Evolutionary conservation across 2,888 invertebrate species (phyloP).

Genomic region (Cantharis rufa): DNA sequence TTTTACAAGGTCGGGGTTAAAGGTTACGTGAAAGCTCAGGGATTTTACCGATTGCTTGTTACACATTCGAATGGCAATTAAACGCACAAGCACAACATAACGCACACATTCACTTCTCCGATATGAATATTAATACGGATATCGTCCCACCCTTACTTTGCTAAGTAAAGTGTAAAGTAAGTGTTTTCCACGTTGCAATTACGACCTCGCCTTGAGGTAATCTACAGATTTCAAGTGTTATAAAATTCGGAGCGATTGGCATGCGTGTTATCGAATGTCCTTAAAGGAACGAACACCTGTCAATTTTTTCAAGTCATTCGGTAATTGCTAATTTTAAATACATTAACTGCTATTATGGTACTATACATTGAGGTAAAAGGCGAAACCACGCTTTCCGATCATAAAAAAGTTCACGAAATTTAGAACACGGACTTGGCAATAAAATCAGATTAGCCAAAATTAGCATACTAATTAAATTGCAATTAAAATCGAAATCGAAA

Average conservation of each 20-base stretch:
- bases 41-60: background rate
- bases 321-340: background rate
- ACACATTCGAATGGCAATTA: background rate
- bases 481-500: background rate
- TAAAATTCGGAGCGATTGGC: conserved; percentile 15
- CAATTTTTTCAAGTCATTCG: background rate
- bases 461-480: background rate
- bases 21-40: conserved; percentile 19
- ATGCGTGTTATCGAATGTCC: conserved; percentile 5
- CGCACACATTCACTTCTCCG: conserved; percentile 18
- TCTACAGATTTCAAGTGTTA: background rate
- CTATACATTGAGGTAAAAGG: background rate
- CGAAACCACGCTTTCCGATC: background rate
- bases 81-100: conserved; percentile 1
- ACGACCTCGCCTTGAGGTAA: conserved; percentile 24
- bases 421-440: background rate
- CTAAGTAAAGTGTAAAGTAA: conserved; percentile 18
- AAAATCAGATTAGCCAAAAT: background rate
- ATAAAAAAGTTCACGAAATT: background rate
- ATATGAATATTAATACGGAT: conserved; percentile 6
- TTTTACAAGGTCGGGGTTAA: conserved; percentile 27
- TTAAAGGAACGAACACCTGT: conserved; percentile 12
- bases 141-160: conserved; percentile 12
- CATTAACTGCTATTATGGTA: background rate
- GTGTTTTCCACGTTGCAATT: conserved; percentile 23